A percentile compares a stretch with the other conserved stretches of the same genome.
Conservation (phyloP, 2,888 invertebrate genomes). For the Arrhopalites spinosus region DNA sequence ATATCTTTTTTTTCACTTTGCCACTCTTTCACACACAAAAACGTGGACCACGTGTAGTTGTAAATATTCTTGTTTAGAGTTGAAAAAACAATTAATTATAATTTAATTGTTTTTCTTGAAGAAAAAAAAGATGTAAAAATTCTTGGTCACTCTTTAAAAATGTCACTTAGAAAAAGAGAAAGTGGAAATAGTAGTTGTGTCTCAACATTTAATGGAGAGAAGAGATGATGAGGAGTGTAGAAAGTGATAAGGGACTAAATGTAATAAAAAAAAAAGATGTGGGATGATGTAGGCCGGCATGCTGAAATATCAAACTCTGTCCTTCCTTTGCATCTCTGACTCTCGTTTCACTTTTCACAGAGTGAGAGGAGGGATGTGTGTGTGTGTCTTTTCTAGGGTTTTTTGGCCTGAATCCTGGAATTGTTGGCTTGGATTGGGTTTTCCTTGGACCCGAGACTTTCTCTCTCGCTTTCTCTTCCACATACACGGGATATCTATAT, state of each 20-base stretch:
- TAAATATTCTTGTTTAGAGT: no score
- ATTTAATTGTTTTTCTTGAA: no score
- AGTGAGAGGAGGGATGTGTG: background rate
- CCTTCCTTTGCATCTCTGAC: background rate
- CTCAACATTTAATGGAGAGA: slow-evolving; percentile 14
- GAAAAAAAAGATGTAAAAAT: no score
- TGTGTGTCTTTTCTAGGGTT: background rate
- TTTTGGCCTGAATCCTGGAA: slow-evolving; percentile 29
- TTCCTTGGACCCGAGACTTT: slow-evolving; percentile 9
- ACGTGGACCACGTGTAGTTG: no score
- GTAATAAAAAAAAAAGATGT: slow-evolving; percentile 46
- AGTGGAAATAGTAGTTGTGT: no score
- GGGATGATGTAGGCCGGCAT: slow-evolving; percentile 51
- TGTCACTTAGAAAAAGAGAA: no score
- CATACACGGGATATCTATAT: background rate
- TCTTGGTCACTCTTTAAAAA: no score
- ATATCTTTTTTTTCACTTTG: no score
- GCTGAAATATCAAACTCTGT: slow-evolving; percentile 11
- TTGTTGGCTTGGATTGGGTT: slow-evolving; percentile 11
- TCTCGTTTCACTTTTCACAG: slow-evolving; percentile 26
- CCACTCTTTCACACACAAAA: no score
- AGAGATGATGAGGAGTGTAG: slow-evolving; percentile 40
- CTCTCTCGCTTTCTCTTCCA: slow-evolving; percentile 1
- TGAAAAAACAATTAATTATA: no score
- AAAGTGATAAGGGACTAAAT: slow-evolving; percentile 38